Base-by-base conservation (phyloP, 2,113 vertebrate species). In the Galemys pyrenaicus region DNA sequence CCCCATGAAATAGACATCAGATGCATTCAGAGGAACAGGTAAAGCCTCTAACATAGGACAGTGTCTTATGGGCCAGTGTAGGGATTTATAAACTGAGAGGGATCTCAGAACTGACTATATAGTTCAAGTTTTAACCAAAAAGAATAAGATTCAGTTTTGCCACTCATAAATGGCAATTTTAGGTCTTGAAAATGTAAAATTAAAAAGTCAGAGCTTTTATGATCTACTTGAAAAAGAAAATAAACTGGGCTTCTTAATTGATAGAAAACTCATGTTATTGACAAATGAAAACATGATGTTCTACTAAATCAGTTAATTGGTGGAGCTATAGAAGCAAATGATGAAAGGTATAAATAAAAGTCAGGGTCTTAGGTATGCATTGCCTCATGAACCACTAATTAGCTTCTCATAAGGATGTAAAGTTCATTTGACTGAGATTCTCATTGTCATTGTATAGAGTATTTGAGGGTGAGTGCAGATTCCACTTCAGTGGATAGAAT, bases 311-410 rank as follows among this genome's bases (percentile, higher is more conserved):
- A 67, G 9, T 88, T 44, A 78, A 13, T 87, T 89, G 30, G 35
- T 75, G 9, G 44, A 84, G 4, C 60, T 71, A 26, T 2, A 68
- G 67, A 19, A 82, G 24, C 24, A 81, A 90, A 62, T 85, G 41
- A 65, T 91, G 22, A 56, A 85, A 96, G 12, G 19, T 75, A 35
- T 68, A 30, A 54, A 19, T 54, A 64, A 93, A 77, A 84, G 12
- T 6, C 44, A 82, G 10, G 5, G 24, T 83, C 35, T 77, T 17
- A 32, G 32, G 24, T 39, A 5, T n/a, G 3, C 51, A 60, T n/a
- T 58, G 35, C 19, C 35, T 81, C 20, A 6, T 67, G 74, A 88
- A 78, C 2, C 9, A 67, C 0, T 30, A 17, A 35, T 49, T 11
- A 32, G 32, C 17, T 15, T 51, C 6, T 32, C 5, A 67, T 60